A percentile compares a stretch with the other conserved stretches of the same genome.
phyloP scores from a whole-genome alignment of 53 echinoderm and acorn worm genomes.

The Astropecten irregularis region DNA sequence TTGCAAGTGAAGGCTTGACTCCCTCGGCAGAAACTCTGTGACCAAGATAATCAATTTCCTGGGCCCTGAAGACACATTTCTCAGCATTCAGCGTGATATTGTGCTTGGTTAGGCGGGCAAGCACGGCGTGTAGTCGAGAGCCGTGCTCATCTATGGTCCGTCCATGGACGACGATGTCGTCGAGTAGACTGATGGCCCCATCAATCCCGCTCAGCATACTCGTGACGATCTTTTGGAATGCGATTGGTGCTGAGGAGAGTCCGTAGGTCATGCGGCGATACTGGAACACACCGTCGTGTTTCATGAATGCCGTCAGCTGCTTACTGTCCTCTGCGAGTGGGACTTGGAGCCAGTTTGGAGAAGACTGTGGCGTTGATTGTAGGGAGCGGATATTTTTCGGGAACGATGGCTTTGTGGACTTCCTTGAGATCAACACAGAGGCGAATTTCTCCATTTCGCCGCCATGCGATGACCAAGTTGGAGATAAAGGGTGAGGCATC shows the following conservation, averaged over 20 bases:
- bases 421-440: constrained; percentile 29
- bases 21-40: constrained; percentile 39
- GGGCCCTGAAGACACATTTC: constrained; percentile 35
- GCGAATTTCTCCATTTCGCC: constrained; percentile 3
- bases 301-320: constrained; percentile 52
- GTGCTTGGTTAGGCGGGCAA: no score
- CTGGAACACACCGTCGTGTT: constrained; percentile 54
- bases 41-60: constrained; percentile 49
- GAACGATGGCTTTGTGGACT: constrained; percentile 26
- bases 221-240: constrained; percentile 60
- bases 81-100: constrained; percentile 35
- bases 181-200: constrained; percentile 35
- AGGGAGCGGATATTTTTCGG: background rate
- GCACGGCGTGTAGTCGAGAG: constrained; percentile 15
- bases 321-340: constrained; percentile 36
- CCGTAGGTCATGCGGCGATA: constrained; percentile 58
- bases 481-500: constrained; percentile 10
- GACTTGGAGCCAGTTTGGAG: constrained; percentile 37
- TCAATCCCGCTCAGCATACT: constrained; percentile 5
- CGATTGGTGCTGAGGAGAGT: constrained; percentile 34
- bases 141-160: constrained; percentile 28
- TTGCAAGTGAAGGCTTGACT: constrained; percentile 24
- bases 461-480: constrained; percentile 26
- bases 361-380: constrained; percentile 6
- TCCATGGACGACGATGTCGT: no score